Conservation (phyloP, 2,113 vertebrate genomes). For the Hystrix cristata region DNA sequence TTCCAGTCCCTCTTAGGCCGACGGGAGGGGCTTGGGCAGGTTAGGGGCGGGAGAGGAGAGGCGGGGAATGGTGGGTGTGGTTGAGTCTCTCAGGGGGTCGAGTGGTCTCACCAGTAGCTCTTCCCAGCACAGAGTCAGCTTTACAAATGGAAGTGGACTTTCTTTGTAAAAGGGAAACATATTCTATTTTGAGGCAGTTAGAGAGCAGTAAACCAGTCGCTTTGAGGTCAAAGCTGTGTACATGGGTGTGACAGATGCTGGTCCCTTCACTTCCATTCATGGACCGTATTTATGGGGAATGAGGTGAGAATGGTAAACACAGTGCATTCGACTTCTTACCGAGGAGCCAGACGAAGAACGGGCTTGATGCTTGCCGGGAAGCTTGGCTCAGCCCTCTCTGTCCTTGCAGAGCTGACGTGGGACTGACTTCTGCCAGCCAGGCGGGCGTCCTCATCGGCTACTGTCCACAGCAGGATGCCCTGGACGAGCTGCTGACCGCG, state of each 20-base stretch:
- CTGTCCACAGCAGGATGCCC: constrained; percentile 88
- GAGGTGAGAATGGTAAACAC: background rate
- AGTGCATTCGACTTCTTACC: background rate
- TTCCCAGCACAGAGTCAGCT: background rate
- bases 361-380: background rate
- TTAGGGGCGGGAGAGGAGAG: background rate
- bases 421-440: constrained; percentile 77
- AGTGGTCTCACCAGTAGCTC: background rate
- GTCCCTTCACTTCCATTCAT: background rate
- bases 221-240: background rate
- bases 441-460: constrained; percentile 85
- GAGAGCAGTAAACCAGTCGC: background rate
- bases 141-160: background rate
- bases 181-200: background rate
- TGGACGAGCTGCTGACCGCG: constrained; percentile 87
- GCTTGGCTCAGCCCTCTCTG: background rate
- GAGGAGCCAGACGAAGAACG: too few species aligned
- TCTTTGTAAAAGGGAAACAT: background rate
- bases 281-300: background rate
- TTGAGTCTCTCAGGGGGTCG: background rate
- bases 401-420: constrained; percentile 79
- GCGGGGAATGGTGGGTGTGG: background rate
- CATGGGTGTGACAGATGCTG: background rate
- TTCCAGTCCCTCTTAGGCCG: background rate
- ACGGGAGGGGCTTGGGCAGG: too few species aligned